phyloP scores from a whole-genome alignment of 1,140 invertebrate genomes.

The Drosophila guanche region DNA sequence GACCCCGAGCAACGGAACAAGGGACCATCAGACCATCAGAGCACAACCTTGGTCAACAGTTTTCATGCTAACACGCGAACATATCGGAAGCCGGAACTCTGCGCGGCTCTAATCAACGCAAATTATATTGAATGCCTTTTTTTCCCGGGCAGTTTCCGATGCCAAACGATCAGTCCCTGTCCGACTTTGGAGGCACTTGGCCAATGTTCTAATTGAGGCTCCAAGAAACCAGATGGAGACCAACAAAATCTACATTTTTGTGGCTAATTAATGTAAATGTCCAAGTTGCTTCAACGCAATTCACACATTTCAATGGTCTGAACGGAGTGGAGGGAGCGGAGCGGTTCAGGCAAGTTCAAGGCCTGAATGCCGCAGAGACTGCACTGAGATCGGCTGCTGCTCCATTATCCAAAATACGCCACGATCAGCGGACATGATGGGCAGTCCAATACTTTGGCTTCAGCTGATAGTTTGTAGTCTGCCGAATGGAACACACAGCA shows the following conservation, averaged over 20 bases:
- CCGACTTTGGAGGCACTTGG: slow-evolving; percentile 8
- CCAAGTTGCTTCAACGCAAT: slow-evolving; percentile 15
- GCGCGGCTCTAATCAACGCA: slow-evolving; percentile 46
- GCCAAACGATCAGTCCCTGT: slow-evolving; percentile 55
- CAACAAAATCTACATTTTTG: too few relatives aligned
- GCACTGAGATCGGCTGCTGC: not conserved
- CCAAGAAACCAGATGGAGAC: too few relatives aligned
- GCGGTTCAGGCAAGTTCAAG: slow-evolving; percentile 46
- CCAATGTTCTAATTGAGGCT: slow-evolving; percentile 26
- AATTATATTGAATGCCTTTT: slow-evolving; percentile 41
- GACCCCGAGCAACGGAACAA: not conserved
- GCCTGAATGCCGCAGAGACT: not conserved
- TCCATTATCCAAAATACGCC: not conserved
- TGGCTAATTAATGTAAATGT: slow-evolving; percentile 46
- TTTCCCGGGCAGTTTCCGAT: slow-evolving; percentile 27
- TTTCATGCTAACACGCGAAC: slow-evolving; percentile 48
- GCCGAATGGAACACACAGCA: too few relatives aligned
- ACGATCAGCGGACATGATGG: not conserved
- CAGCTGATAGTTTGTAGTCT: slow-evolving; percentile 2
- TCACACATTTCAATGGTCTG: slow-evolving; percentile 19
- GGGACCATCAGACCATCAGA: not conserved
- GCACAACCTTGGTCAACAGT: slow-evolving; percentile 51
- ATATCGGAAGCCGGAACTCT: slow-evolving; percentile 64
- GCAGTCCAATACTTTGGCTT: not conserved
- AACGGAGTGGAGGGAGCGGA: not conserved